Conservation (phyloP, 2,797 vertebrate genomes). For the Cuculus canorus region DNA sequence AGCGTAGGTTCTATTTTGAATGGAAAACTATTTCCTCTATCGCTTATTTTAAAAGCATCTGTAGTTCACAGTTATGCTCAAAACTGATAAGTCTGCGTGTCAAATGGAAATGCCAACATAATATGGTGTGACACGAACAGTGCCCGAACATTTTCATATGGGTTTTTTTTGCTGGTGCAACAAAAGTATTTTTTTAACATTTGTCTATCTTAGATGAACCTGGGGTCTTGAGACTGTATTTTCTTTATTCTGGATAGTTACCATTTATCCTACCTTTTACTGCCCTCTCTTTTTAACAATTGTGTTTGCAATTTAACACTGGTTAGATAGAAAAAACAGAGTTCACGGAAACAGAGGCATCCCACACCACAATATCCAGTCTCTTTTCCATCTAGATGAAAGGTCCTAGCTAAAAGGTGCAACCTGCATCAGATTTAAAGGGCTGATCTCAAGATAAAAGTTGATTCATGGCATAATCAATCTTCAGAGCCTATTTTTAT, state of each 20-base stretch:
- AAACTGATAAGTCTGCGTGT: conserved; percentile 8
- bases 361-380: background rate
- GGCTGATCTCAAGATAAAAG: background rate
- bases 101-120: conserved; percentile 36
- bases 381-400: background rate
- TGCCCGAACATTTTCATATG: background rate
- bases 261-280: background rate
- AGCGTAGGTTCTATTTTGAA: background rate
- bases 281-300: background rate
- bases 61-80: conserved; percentile 3
- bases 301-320: background rate
- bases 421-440: background rate
- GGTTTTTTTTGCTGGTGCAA: background rate
- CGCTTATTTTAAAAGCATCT: conserved; percentile 28
- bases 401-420: background rate
- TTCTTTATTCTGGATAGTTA: background rate
- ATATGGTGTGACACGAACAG: conserved; percentile 4
- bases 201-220: background rate
- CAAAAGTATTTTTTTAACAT: conserved; percentile 7
- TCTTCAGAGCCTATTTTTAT: background rate
- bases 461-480: background rate
- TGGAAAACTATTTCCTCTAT: background rate
- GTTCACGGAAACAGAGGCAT: background rate
- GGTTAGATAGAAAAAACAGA: background rate
- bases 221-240: background rate